These are phyloP conservation scores for Fissipunctia ypsillon DNA, from an alignment of 2,888 invertebrate genomes.

Conservation along the genomic window DNA sequence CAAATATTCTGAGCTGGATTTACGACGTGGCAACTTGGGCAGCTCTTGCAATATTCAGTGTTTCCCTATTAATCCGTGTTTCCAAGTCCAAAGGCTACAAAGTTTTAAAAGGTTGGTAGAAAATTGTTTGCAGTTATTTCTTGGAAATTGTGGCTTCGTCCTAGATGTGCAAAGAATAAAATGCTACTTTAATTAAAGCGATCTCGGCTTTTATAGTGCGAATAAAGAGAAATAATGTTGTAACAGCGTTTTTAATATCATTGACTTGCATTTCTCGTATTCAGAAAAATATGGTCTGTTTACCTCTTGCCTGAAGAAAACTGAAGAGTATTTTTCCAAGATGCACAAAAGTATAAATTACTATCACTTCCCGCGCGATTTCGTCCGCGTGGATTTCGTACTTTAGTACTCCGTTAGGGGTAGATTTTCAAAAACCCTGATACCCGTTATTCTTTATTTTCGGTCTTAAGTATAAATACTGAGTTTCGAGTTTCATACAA, in stretches of 20 bases:
- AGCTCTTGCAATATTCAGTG: conserved; percentile 52
- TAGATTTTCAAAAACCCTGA: too few species aligned
- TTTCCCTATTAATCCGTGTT: conserved; percentile 53
- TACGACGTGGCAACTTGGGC: conserved; percentile 41
- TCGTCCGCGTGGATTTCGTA: too few species aligned
- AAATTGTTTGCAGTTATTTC: conserved; percentile 60
- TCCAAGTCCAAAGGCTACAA: conserved; percentile 34
- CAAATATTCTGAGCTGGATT: conserved; percentile 52
- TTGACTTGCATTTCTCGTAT: conserved; percentile 29
- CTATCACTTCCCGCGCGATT: too few species aligned
- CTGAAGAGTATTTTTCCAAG: background rate
- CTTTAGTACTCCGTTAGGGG: too few species aligned
- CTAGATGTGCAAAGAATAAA: conserved; percentile 55
- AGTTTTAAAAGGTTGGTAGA: conserved; percentile 58
- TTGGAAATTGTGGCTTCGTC: conserved; percentile 47
- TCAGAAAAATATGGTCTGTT: conserved; percentile 13
- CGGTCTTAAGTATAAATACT: too few species aligned
- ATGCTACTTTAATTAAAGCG: conserved; percentile 60
- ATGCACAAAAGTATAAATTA: background rate
- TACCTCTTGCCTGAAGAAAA: background rate
- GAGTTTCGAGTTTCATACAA: too few species aligned
- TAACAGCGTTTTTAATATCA: conserved; percentile 52
- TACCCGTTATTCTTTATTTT: too few species aligned
- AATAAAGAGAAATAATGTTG: conserved; percentile 51
- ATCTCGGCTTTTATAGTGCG: conserved; percentile 36